A percentile compares a stretch with the other conserved stretches of the same genome.
phyloP scores from a whole-genome alignment of 2,888 invertebrate species.

The Orthosia cruda region DNA sequence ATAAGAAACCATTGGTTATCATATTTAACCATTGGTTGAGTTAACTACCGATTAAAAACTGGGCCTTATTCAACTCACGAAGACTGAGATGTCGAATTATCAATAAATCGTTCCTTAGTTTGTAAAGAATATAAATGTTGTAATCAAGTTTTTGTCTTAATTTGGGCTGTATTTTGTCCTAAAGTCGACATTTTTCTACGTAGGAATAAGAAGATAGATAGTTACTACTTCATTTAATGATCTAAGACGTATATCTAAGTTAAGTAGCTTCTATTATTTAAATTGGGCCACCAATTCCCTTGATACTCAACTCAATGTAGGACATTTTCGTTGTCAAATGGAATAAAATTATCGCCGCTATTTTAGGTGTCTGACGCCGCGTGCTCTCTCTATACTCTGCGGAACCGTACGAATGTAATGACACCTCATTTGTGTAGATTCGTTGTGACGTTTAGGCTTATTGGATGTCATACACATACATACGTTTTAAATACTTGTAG shows the following conservation, averaged over 20 bases:
- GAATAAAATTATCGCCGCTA: constrained; percentile 52
- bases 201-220: neutral
- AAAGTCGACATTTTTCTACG: neutral
- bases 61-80: no score
- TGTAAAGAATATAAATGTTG: no score
- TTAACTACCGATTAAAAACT: no score
- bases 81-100: no score
- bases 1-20: no score
- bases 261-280: constrained; percentile 17
- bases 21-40: no score
- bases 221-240: neutral
- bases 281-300: neutral
- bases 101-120: no score
- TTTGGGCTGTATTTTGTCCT: neutral
- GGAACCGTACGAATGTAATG: constrained; percentile 52
- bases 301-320: constrained; percentile 10
- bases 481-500: neutral
- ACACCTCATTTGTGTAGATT: constrained; percentile 49
- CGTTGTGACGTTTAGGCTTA: constrained; percentile 39
- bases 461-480: neutral
- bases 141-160: neutral
- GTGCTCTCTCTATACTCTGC: constrained; percentile 40
- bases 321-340: constrained; percentile 40
- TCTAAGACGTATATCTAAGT: neutral
- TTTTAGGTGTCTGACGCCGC: constrained; percentile 36